Percentiles rank a stretch among this genome's conserved stretches.
Evolutionary conservation across 1,140 invertebrate species (phyloP).

Genomic region (Euborellia annulipes): DNA sequence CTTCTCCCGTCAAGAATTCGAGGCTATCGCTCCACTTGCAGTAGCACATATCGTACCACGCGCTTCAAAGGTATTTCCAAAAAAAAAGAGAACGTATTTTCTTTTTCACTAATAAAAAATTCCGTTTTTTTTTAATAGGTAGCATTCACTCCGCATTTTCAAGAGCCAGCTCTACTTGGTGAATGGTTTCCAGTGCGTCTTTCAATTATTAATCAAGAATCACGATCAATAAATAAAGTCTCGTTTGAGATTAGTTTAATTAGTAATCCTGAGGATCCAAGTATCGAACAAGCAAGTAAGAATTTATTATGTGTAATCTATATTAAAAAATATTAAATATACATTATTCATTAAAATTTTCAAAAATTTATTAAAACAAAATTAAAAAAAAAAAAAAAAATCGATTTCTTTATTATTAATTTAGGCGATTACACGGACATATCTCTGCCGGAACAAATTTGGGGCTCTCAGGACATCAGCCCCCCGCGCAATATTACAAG

Average conservation of each 20-base stretch:
- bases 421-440: not conserved
- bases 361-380: no score
- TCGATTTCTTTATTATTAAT: no score
- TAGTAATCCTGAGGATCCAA: constrained; percentile 11
- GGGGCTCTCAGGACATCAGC: not conserved
- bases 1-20: constrained; percentile 32
- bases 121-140: not conserved
- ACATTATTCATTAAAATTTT: no score
- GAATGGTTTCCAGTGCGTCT: constrained; percentile 59
- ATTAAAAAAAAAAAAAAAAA: no score
- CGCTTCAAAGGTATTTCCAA: constrained; percentile 35
- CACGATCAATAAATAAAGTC: constrained; percentile 32
- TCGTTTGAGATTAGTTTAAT: constrained; percentile 18
- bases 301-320: no score
- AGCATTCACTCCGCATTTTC: not conserved
- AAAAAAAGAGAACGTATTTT: no score
- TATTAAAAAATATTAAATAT: no score
- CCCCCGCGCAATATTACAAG: not conserved
- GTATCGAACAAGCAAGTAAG: constrained; percentile 32
- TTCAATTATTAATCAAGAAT: constrained; percentile 41
- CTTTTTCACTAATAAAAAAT: no score
- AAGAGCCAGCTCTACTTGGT: constrained; percentile 40
- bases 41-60: constrained; percentile 45
- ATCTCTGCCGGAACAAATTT: constrained; percentile 1
- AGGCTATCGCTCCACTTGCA: constrained; percentile 38